Evolutionary conservation across 2,888 invertebrate species (phyloP).

Genomic region (Acronicta leporina): DNA sequence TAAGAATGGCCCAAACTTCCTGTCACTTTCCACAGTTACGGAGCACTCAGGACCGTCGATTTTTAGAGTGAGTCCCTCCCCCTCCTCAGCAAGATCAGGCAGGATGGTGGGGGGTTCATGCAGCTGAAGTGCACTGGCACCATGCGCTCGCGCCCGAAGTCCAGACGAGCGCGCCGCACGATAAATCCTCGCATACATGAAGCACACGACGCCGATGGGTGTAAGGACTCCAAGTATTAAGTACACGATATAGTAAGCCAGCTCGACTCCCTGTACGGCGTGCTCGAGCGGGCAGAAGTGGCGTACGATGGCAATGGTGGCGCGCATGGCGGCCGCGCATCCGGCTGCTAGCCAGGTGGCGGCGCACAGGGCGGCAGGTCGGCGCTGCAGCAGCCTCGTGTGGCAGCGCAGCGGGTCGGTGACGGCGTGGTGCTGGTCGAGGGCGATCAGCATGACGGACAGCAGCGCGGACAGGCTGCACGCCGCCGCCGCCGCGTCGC

Average conservation of each 20-base stretch:
- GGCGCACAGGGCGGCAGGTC: constrained; percentile 84
- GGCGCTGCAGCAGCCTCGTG: constrained; percentile 83
- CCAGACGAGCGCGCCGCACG: constrained; percentile 93
- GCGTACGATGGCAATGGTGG: constrained; percentile 73
- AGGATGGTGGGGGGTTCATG: constrained; percentile 81
- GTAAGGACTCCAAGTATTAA: constrained; percentile 75
- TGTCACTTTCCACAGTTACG: constrained; percentile 66
- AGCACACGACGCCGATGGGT: constrained; percentile 91
- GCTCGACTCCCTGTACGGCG: constrained; percentile 72
- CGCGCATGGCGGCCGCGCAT: constrained; percentile 75
- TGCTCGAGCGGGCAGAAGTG: constrained; percentile 74
- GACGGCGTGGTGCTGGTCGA: constrained; percentile 89
- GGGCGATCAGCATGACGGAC: constrained; percentile 80
- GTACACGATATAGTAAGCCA: constrained; percentile 79
- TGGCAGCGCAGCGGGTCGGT: constrained; percentile 87
- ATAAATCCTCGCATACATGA: constrained; percentile 93
- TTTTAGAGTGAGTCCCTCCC: constrained; percentile 81
- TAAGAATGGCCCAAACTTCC: constrained; percentile 83
- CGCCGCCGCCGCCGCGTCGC: constrained; percentile 86
- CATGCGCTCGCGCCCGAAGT: constrained; percentile 81
- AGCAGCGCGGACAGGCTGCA: constrained; percentile 79
- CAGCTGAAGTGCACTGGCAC: constrained; percentile 86
- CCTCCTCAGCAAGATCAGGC: constrained; percentile 81
- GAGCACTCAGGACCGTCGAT: constrained; percentile 77
- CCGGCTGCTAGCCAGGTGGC: constrained; percentile 87